These are phyloP conservation scores for Troides aeacus DNA, from an alignment of 2,888 invertebrate species.

Conservation along the genomic window DNA sequence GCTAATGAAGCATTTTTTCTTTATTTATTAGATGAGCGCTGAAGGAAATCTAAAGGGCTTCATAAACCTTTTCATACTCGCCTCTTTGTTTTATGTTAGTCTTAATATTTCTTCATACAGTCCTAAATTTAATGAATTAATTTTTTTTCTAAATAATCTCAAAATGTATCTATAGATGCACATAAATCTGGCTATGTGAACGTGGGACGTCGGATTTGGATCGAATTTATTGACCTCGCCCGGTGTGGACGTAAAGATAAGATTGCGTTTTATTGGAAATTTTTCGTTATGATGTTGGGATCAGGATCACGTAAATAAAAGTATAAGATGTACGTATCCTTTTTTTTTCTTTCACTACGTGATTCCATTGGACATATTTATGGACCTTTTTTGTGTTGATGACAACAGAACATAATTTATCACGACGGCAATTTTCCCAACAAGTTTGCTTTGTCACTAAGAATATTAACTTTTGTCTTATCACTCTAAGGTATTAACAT, in stretches of 20 bases:
- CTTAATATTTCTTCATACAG: too few relatives aligned
- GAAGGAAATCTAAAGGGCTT: too few relatives aligned
- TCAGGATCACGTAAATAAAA: slow-evolving; percentile 9
- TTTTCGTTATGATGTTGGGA: slow-evolving; percentile 15
- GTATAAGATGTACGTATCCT: slow-evolving; percentile 2
- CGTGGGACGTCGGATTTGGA: slow-evolving; percentile 17
- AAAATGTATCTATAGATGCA: slow-evolving; percentile 2
- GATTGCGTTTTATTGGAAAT: slow-evolving; percentile 24
- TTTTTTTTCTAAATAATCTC: background rate
- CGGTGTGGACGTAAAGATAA: slow-evolving; percentile 25
- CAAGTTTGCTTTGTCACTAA: background rate
- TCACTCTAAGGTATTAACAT: too few relatives aligned
- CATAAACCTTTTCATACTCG: too few relatives aligned
- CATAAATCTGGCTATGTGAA: slow-evolving; percentile 16
- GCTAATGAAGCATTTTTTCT: too few relatives aligned
- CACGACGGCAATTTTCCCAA: background rate
- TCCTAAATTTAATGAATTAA: too few relatives aligned
- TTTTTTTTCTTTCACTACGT: slow-evolving; percentile 2
- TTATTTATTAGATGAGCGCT: too few relatives aligned
- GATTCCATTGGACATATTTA: background rate
- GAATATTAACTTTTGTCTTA: too few relatives aligned
- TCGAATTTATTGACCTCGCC: slow-evolving; percentile 24
- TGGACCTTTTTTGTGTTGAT: background rate
- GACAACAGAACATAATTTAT: background rate
- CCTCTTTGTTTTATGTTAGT: too few relatives aligned